Evolutionary conservation across 2,888 invertebrate species (phyloP), one percentile per base, ranked within the genome.

Genomic region (Pheosia gnoma): DNA sequence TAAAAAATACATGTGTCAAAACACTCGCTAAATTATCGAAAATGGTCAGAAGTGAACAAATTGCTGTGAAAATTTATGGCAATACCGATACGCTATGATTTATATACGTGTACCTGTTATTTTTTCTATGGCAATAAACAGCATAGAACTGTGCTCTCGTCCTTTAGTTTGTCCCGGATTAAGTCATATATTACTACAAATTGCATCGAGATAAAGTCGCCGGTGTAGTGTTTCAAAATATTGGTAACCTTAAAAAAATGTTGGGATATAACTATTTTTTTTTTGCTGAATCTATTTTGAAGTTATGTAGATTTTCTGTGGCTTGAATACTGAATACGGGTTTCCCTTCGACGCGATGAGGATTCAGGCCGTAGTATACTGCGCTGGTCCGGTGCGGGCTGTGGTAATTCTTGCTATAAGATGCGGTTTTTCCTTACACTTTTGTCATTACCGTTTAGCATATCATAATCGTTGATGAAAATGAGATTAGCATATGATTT

Each of bases 171-270:
- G 57, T 63, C 63, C 67, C 58, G 77, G 80, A 93, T 92, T 91
- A 89, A 91, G 93, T 88, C 89, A 91, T 93, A 91, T 89, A 85
- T 93, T 90, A 89, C 81, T 83, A 86, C 88, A 88, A 91, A 91
- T 91, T 82, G 91, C 82, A 83, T 75, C 68, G 10, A 80, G 92
- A 92, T 93, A 86, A 70, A 65, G 89, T 86, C 88, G 61, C 66
- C 71, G 75, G 83, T 81, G 78, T 84, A 73, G 70, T 67, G 70
- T 79, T 78, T 71, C 74, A 62, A 75, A 70, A 72, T 70, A 66
- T 71, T 71, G 61, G 60, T 63, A 66, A 70, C 67, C 25, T 25
- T 62, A 65, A 65, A 58, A 66, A 65, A 75, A 65, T 0, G 51
- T 61, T 59, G 58, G 38, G 58, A 36, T 52, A 36, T 52, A 38